phyloP scores from a whole-genome alignment of 37 sponge, comb jelly and placozoan species.

The Ephydatia muelleri region DNA sequence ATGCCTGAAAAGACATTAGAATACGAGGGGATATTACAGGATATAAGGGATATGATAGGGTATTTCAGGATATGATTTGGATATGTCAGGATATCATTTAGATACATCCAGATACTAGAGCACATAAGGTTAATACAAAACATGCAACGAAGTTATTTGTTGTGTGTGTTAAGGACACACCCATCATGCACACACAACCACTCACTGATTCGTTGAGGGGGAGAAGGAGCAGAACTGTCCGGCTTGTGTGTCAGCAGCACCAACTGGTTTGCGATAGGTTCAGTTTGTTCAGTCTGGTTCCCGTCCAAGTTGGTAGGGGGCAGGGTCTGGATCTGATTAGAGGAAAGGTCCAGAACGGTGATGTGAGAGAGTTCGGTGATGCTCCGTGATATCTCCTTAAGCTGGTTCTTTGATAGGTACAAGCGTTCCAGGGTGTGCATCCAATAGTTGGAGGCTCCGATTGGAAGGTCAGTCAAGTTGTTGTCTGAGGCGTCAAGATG shows the following conservation, averaged over 20 bases:
- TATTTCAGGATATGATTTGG: no score
- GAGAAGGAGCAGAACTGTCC: background rate
- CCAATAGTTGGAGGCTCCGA: constrained; percentile 78
- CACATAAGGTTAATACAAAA: no score
- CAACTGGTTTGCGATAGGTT: constrained; percentile 64
- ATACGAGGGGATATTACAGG: background rate
- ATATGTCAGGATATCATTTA: no score
- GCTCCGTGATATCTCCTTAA: constrained; percentile 67
- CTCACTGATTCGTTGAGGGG: background rate
- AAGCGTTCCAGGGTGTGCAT: constrained; percentile 78
- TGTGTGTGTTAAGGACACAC: no score
- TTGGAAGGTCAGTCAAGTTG: constrained; percentile 68
- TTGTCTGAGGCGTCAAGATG: constrained; percentile 81
- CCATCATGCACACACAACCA: background rate
- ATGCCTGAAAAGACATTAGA: background rate
- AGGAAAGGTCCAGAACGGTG: constrained; percentile 71
- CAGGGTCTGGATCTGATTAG: constrained; percentile 72
- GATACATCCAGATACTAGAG: no score
- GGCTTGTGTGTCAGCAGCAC: constrained; percentile 40
- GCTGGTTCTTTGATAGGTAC: constrained; percentile 67
- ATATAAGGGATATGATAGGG: background rate
- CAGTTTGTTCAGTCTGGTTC: constrained; percentile 60
- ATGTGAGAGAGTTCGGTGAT: constrained; percentile 78
- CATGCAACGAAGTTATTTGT: no score
- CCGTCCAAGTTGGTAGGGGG: constrained; percentile 76